These are phyloP conservation scores for Passerina amoena DNA, from an alignment of 2,113 vertebrate species.

Conservation along the genomic window DNA sequence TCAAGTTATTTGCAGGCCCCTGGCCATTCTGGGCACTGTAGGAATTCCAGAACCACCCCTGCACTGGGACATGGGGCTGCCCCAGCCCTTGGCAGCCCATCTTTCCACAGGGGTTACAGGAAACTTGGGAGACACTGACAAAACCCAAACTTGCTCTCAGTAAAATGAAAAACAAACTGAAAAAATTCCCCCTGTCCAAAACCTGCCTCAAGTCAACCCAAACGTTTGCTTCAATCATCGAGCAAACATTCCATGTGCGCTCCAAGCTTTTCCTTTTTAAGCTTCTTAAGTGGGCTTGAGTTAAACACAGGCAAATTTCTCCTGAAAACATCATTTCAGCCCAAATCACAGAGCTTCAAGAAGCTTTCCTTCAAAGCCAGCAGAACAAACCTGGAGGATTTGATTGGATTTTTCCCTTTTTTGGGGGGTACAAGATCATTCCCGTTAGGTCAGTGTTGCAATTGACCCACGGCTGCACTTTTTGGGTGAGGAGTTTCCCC, in stretches of 20 bases:
- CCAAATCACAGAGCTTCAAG: background rate
- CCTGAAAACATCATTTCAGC: background rate
- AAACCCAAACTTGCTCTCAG: background rate
- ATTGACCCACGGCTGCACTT: background rate
- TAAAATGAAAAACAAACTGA: background rate
- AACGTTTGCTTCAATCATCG: background rate
- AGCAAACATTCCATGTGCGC: background rate
- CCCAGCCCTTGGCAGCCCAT: background rate
- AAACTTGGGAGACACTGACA: background rate
- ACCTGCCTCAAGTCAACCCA: background rate
- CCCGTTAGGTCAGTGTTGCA: fast-evolving
- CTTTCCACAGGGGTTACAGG: background rate
- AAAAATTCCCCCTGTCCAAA: background rate
- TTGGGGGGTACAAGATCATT: fast-evolving
- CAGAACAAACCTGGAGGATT: background rate
- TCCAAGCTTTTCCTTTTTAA: background rate
- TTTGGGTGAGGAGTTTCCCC: fast-evolving
- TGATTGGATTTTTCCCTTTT: background rate
- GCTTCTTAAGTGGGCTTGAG: constrained; percentile 7
- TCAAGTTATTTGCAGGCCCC: background rate
- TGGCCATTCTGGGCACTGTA: background rate
- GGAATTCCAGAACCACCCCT: background rate
- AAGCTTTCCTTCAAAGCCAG: background rate
- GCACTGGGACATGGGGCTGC: background rate
- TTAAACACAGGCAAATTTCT: constrained; percentile 3